phyloP scores from a whole-genome alignment of 35 echinoderm and acorn worm genomes.

The Apostichopus japonicus region DNA sequence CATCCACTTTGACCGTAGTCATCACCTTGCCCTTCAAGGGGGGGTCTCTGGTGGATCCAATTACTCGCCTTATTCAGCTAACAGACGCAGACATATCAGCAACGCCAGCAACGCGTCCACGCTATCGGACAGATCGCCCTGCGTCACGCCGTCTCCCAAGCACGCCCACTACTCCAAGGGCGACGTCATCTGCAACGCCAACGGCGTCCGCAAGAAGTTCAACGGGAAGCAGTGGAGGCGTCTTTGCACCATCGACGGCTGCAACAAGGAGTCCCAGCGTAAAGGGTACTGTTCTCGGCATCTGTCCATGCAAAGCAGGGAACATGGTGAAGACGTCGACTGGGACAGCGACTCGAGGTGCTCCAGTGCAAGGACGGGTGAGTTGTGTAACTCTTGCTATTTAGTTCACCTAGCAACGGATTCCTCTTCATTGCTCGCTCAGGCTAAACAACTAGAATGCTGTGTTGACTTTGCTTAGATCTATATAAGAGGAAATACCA shows the following conservation, averaged over 20 bases:
- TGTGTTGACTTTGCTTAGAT: too few species aligned
- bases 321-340: conserved; percentile 73
- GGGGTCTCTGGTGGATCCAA: conserved; percentile 42
- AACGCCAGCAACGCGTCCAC: conserved; percentile 85
- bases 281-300: conserved; percentile 97
- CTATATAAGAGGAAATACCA: too few species aligned
- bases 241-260: conserved; percentile 91
- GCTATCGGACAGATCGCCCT: conserved; percentile 60
- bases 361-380: conserved; percentile 80
- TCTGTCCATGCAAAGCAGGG: conserved; percentile 84
- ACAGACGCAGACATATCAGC: conserved; percentile 77
- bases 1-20: conserved; percentile 69
- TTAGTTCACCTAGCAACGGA: too few species aligned
- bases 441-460: too few species aligned
- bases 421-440: too few species aligned
- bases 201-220: conserved; percentile 95
- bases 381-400: not conserved
- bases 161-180: conserved; percentile 82
- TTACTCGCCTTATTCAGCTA: conserved; percentile 42
- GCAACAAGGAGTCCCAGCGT: conserved; percentile 97
- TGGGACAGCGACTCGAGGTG: conserved; percentile 95
- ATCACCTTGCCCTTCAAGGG: conserved; percentile 32
- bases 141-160: conserved; percentile 73
- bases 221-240: conserved; percentile 99
- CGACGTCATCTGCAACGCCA: conserved; percentile 91